Evolutionary conservation across 1,140 invertebrate genomes (phyloP), one percentile per base, ranked within the genome.

Genomic region (Hormaphis cornu): DNA sequence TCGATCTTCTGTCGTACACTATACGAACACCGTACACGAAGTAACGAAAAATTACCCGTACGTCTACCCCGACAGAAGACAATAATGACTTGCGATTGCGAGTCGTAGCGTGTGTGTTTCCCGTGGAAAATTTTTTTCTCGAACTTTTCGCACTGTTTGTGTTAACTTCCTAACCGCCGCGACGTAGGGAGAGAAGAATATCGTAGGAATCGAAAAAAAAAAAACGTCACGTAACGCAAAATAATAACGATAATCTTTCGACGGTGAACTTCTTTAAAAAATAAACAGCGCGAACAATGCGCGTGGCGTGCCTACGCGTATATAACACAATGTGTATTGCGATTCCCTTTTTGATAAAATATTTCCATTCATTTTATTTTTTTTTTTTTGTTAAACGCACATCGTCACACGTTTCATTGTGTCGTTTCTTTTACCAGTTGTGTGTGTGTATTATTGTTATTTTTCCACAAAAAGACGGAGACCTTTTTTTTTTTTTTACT

Each of bases 301-400:
- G n/a, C n/a, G n/a, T n/a, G n/a, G n/a, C n/a, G n/a, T n/a, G n/a
- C n/a, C n/a, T n/a, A n/a, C n/a, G n/a, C n/a, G n/a, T n/a, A 61
- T 30, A 48, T 30, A 63, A 42, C 22, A 28, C 58, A 28, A 46
- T 44, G 44, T n/a, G n/a, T 24, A 35, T 20, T 3, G 24, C 22
- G 61, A 66, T 66, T 66, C 61, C 28, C 28, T 66, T 48, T 66
- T 66, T 66, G 61, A 66, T 66, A 66, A 66, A n/a, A n/a, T n/a
- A 66, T 66, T 66, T 66, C 44, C 42, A n/a, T n/a, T n/a, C 61
- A 50, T 66, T 66, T 35, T 30, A 63, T n/a, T n/a, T n/a, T n/a
- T n/a, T n/a, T n/a, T n/a, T n/a, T n/a, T n/a, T n/a, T n/a, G n/a
- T n/a, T n/a, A n/a, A n/a, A n/a, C n/a, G n/a, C n/a, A n/a, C n/a